These are phyloP conservation scores for Porites lobata DNA, from an alignment of 92 coral and sea anemone species.

Conservation along the genomic window DNA sequence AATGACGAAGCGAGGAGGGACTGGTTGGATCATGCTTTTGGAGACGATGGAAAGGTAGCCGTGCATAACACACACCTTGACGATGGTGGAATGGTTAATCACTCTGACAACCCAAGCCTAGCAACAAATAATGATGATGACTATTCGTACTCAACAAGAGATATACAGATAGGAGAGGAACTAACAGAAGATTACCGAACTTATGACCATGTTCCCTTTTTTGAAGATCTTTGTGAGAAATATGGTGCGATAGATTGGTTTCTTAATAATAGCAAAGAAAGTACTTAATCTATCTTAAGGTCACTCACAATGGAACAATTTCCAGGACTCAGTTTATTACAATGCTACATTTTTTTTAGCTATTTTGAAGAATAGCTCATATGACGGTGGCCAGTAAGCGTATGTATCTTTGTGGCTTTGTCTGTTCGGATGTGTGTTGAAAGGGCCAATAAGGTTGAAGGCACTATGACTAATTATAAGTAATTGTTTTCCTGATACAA, in stretches of 20 bases:
- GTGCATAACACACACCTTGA: not conserved
- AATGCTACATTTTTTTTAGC: too few species aligned
- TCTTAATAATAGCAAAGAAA: too few species aligned
- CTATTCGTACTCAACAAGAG: conserved; percentile 10
- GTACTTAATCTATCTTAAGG: too few species aligned
- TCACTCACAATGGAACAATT: too few species aligned
- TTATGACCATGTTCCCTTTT: not conserved
- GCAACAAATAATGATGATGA: not conserved
- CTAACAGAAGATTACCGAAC: not conserved
- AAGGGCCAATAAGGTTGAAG: too few species aligned
- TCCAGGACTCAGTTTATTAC: too few species aligned
- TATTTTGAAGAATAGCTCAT: too few species aligned
- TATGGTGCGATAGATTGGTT: not conserved
- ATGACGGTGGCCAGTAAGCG: too few species aligned
- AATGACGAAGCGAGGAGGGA: conserved; percentile 30
- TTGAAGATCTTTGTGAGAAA: not conserved
- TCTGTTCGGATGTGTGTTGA: too few species aligned
- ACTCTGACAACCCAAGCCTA: not conserved
- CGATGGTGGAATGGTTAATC: conserved; percentile 6
- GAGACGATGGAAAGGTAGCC: not conserved
- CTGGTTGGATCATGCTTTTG: conserved; percentile 33
- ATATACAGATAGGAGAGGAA: not conserved
- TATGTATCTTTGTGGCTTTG: too few species aligned
- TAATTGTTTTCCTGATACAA: too few species aligned
- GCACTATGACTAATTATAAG: too few species aligned